A percentile compares a stretch with the other conserved stretches of the same genome.
Evolutionary conservation across 2,797 vertebrate species (phyloP).

Genomic region (Salmo trutta): DNA sequence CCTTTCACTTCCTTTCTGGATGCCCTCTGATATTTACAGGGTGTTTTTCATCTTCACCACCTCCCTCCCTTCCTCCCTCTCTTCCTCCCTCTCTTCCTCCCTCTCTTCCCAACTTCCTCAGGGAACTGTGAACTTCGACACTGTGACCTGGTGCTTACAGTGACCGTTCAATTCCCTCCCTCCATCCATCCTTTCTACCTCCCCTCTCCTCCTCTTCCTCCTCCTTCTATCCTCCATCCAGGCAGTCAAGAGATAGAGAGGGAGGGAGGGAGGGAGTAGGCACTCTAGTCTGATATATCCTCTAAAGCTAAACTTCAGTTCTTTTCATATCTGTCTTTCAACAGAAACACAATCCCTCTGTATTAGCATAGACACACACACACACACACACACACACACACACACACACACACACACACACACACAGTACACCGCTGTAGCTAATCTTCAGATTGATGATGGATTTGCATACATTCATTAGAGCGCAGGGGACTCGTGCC

Average conservation of each 20-base stretch:
- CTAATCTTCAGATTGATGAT: conserved; percentile 85
- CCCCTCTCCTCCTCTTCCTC: background rate
- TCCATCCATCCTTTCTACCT: background rate
- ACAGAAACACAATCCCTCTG: conserved; percentile 62
- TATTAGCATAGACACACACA: conserved; percentile 53
- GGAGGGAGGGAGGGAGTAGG: background rate
- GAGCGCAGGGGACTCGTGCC: conserved; percentile 70
- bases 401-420: conserved; percentile 51
- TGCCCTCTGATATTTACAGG: conserved; percentile 71
- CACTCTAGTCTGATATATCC: conserved; percentile 45
- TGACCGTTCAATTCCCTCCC: background rate
- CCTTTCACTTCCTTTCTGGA: conserved; percentile 48
- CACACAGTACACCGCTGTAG: conserved; percentile 69
- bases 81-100: background rate
- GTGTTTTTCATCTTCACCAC: conserved; percentile 53
- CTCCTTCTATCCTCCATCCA: background rate
- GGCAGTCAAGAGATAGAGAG: background rate
- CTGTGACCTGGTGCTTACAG: background rate
- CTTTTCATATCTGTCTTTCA: conserved; percentile 60
- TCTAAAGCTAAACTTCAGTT: conserved; percentile 56
- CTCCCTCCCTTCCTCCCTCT: background rate
- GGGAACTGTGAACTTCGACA: conserved; percentile 10
- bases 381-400: conserved; percentile 27
- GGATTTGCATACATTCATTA: conserved; percentile 86
- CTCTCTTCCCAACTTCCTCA: conserved; percentile 43